phyloP scores from a whole-genome alignment of 1,140 invertebrate genomes.

The Lepidostoma basale region DNA sequence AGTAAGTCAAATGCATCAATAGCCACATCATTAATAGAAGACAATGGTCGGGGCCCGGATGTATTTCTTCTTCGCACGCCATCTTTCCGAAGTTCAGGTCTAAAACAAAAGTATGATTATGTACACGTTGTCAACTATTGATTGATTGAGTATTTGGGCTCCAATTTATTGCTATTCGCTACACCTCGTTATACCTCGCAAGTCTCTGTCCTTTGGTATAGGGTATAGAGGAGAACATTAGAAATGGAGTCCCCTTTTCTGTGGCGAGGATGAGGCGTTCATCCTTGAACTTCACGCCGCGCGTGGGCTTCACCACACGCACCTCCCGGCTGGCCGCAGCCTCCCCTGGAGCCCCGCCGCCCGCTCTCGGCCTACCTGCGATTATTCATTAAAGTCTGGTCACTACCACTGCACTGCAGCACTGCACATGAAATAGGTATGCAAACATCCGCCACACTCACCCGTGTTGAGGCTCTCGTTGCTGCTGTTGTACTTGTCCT shows the following conservation, averaged over 20 bases:
- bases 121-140: too few relatives aligned
- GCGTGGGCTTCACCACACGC: constrained; percentile 61
- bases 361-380: constrained; percentile 54
- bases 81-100: constrained; percentile 76
- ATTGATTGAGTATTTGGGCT: too few relatives aligned
- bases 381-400: too few relatives aligned
- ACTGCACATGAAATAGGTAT: too few relatives aligned
- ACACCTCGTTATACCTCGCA: constrained; percentile 70
- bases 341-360: constrained; percentile 58
- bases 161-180: too few relatives aligned
- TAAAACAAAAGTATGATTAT: constrained; percentile 50
- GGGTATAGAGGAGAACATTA: constrained; percentile 83
- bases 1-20: constrained; percentile 84
- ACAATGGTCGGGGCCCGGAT: constrained; percentile 80
- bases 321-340: constrained; percentile 62
- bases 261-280: constrained; percentile 79
- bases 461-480: constrained; percentile 70
- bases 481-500: constrained; percentile 72
- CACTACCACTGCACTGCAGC: too few relatives aligned
- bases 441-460: too few relatives aligned
- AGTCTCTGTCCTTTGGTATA: constrained; percentile 73
- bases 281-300: constrained; percentile 72
- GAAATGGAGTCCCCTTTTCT: constrained; percentile 73
- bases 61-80: constrained; percentile 79
- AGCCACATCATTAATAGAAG: constrained; percentile 82